A percentile compares a stretch with the other conserved stretches of the same genome.
Conservation (phyloP, 1,140 invertebrate species). For the Oreohelix idahoensis region DNA sequence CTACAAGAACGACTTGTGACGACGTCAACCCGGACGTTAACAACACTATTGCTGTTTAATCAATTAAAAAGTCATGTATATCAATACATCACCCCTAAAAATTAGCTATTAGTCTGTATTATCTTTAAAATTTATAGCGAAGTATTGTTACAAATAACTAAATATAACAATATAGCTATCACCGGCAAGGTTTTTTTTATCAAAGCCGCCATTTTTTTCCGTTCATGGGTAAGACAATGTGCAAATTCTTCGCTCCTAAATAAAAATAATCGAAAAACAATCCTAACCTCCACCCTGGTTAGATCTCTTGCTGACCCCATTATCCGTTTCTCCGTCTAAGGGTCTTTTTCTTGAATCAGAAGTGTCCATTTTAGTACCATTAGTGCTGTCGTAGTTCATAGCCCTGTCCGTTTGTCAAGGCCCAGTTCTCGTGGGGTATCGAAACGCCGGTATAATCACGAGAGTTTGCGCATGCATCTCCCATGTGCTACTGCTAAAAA, state of each 20-base stretch:
- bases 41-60: no score
- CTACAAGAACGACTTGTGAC: no score
- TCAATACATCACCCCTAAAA: no score
- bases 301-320: conserved; percentile 89
- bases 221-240: conserved; percentile 38
- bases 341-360: conserved; percentile 83
- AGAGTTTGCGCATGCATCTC: conserved; percentile 27
- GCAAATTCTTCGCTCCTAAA: conserved; percentile 43
- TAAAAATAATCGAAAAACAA: conserved; percentile 53
- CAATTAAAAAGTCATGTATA: no score
- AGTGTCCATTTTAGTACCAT: conserved; percentile 72
- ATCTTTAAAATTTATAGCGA: not conserved
- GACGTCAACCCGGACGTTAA: no score
- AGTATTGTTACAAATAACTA: not conserved
- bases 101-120: no score
- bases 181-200: conserved; percentile 42
- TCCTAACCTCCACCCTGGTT: conserved; percentile 87
- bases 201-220: conserved; percentile 67
- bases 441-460: conserved; percentile 43
- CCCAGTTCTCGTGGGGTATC: conserved; percentile 68
- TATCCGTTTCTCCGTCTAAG: conserved; percentile 87
- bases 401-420: conserved; percentile 63
- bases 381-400: conserved; percentile 71
- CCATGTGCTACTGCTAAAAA: conserved; percentile 15
- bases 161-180: not conserved